Percentiles rank a stretch among this genome's conserved stretches.
Evolutionary conservation across 1,140 invertebrate genomes (phyloP).

Genomic region (Magallana angulata): DNA sequence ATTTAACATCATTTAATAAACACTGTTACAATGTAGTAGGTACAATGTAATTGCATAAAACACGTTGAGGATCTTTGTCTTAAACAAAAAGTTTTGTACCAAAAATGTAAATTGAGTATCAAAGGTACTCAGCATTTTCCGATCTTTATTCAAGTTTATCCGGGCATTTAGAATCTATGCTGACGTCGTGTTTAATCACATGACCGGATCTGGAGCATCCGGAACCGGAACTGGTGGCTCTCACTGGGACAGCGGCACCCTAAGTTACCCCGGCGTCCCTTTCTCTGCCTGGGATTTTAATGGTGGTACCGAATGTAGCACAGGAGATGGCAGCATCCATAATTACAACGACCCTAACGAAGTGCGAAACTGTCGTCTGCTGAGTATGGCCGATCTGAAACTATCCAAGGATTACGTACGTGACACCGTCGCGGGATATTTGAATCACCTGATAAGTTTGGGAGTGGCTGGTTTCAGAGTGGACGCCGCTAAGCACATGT

Average conservation of each 20-base stretch:
- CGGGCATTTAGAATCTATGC: conserved; percentile 86
- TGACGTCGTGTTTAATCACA: conserved; percentile 93
- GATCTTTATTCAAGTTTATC: too few species aligned
- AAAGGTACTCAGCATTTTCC: too few species aligned
- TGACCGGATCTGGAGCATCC: conserved; percentile 84
- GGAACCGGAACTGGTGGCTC: conserved; percentile 76
- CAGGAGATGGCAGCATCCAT: conserved; percentile 75
- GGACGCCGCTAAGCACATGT: conserved; percentile 77
- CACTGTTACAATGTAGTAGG: too few species aligned
- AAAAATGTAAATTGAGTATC: too few species aligned
- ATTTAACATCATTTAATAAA: too few species aligned
- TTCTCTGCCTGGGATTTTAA: conserved; percentile 78
- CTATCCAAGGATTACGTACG: conserved; percentile 85
- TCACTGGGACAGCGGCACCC: conserved; percentile 75
- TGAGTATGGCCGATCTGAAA: conserved; percentile 87
- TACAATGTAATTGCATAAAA: too few species aligned
- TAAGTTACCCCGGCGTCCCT: conserved; percentile 81
- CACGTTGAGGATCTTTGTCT: too few species aligned
- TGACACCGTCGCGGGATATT: conserved; percentile 79
- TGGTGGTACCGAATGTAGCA: conserved; percentile 74
- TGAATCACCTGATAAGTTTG: conserved; percentile 82
- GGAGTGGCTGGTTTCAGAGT: conserved; percentile 87
- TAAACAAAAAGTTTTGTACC: too few species aligned
- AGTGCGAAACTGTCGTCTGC: conserved; percentile 86
- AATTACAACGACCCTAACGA: conserved; percentile 75